Percentiles rank a stretch among this genome's conserved stretches.
Conservation (phyloP, 2,113 vertebrate species). For the Diadophis punctatus region DNA sequence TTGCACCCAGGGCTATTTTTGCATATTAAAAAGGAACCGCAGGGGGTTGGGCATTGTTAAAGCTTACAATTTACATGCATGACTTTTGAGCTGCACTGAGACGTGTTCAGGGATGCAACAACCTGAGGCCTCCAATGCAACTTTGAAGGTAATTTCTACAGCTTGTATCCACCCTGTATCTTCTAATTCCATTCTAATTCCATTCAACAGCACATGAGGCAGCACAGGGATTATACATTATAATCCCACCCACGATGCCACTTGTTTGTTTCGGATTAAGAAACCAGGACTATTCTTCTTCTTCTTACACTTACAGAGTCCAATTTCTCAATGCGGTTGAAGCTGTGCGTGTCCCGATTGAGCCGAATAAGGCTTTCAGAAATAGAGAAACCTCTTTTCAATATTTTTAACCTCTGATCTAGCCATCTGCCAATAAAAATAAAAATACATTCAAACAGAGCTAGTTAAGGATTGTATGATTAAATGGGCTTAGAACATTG, state of each 20-base stretch:
- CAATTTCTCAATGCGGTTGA: not conserved
- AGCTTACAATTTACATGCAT: not conserved
- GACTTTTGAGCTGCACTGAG: not conserved
- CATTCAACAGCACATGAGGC: not conserved
- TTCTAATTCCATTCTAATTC: not conserved
- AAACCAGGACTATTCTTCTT: not conserved
- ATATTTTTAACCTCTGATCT: not conserved
- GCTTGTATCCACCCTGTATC: not conserved
- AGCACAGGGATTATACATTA: not conserved
- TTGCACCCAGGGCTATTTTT: not conserved
- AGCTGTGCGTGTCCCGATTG: not conserved
- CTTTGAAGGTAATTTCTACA: not conserved
- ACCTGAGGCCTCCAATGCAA: not conserved
- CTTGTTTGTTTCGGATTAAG: not conserved
- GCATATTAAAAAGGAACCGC: not conserved
- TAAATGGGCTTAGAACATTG: too few species aligned
- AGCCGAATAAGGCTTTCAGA: not conserved
- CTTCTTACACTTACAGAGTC: too few species aligned
- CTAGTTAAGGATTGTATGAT: too few species aligned
- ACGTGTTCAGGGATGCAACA: not conserved
- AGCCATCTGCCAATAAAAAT: not conserved
- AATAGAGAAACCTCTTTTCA: not conserved
- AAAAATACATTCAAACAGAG: too few species aligned
- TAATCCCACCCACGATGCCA: not conserved
- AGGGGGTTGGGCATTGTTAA: not conserved